A percentile compares a stretch with the other conserved stretches of the same genome.
phyloP scores from a whole-genome alignment of 92 coral and sea anemone species.

The Phenganax stokvisi region DNA sequence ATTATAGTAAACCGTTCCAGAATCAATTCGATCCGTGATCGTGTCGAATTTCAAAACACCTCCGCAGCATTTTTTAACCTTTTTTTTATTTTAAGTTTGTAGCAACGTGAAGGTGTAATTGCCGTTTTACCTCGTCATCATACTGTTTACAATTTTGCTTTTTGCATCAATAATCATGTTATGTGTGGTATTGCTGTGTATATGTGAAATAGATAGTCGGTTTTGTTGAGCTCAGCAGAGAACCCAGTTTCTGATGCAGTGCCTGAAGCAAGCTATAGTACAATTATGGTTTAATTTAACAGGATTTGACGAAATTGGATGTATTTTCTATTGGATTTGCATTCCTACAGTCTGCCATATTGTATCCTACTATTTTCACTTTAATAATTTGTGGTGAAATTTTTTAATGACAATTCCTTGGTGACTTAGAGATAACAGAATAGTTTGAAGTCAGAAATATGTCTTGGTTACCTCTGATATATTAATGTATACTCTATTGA shows the following conservation, averaged over 20 bases:
- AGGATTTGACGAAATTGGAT: not conserved
- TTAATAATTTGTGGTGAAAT: not conserved
- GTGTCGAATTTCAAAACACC: constrained; percentile 86
- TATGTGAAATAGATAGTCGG: no score
- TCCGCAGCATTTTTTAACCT: constrained; percentile 62
- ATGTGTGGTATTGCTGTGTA: no score
- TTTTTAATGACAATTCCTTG: not conserved
- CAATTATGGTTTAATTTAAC: not conserved
- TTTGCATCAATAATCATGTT: no score
- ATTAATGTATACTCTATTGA: no score
- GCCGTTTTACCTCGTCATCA: not conserved
- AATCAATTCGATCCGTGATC: constrained; percentile 12
- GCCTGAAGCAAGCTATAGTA: no score
- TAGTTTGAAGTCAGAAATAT: no score
- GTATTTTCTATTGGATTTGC: not conserved
- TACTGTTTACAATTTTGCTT: not conserved
- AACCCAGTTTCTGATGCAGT: no score
- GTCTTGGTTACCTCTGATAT: no score
- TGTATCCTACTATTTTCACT: not conserved
- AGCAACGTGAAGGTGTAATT: not conserved
- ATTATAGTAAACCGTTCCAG: not conserved
- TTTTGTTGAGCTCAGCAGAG: no score
- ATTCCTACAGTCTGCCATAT: constrained; percentile 14
- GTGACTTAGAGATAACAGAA: no score
- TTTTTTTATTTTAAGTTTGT: not conserved